Evolutionary conservation across 2,113 vertebrate genomes (phyloP), one percentile per base, ranked within the genome.

Genomic region (Gallinago paraguaiae): DNA sequence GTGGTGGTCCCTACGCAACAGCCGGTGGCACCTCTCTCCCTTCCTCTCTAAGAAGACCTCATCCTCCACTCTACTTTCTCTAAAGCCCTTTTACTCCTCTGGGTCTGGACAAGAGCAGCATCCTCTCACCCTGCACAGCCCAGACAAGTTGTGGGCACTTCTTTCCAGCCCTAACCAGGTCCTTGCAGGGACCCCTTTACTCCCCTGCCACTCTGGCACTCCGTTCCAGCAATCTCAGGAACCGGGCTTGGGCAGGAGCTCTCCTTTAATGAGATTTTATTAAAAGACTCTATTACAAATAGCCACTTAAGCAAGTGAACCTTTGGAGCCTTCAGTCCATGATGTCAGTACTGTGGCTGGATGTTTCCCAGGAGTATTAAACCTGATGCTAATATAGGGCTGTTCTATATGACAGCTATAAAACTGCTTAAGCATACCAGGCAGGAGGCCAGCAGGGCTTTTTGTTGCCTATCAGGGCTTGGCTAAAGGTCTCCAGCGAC

Each of bases 211-310:
- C 24, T 5, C 60, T 39, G 31, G 35, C 81, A 64, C 72, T 93
- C 68, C 1, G 3, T 70, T 94, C 79, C 57, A 81, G 70, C 76
- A 71, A 64, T 39, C 56, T 48, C 72, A 93, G 67, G 86, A 86
- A 89, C 61, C 5, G 2, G 80, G 85, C 87, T 92, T 0, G 4
- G 81, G 45, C 94, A 96, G 82, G 83, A 96, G 77, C 83, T 90
- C 76, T 76, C 79, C 71, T 95, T 88, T 93, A 97, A 96, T 90
- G 93, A 95, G 89, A 53, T 91, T 91, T 96, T 95, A 96, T 97
- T 97, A 97, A 95, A 97, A 95, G 93, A 76, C 86, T 95, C 88
- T 81, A 9, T 96, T 95, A 95, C 93, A 95, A 96, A 95, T 93
- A 95, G 90, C 94, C 96, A 96, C 92, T 93, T 96, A 96, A 96